Evolutionary conservation across 2,797 vertebrate species (phyloP).

Genomic region (Acrossocheilus wenchowensis): DNA sequence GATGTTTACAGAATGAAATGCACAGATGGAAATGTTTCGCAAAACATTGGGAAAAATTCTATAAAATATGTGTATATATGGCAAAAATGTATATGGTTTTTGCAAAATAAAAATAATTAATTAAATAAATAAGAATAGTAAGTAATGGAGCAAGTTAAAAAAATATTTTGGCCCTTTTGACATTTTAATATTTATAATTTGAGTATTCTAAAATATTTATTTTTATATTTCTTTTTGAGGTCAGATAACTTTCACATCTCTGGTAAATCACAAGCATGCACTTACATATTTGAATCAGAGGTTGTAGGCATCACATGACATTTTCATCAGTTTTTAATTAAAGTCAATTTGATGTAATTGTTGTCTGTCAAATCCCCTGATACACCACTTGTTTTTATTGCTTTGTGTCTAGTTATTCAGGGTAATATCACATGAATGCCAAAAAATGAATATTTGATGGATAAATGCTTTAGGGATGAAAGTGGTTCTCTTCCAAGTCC

Average conservation of each 20-base stretch:
- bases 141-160: background rate
- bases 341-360: slow-evolving; percentile 46
- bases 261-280: background rate
- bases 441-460: slow-evolving; percentile 44
- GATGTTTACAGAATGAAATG: background rate
- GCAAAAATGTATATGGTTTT: background rate
- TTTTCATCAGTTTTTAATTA: slow-evolving; percentile 51
- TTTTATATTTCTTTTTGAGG: background rate
- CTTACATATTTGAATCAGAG: background rate
- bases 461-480: slow-evolving; percentile 40
- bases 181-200: background rate
- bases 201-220: background rate
- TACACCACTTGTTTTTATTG: slow-evolving; percentile 39
- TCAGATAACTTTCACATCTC: background rate
- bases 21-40: background rate
- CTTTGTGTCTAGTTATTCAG: slow-evolving; percentile 44
- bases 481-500: slow-evolving; percentile 29
- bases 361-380: slow-evolving; percentile 43
- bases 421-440: slow-evolving; percentile 35
- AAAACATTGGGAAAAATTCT: background rate
- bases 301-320: slow-evolving; percentile 26
- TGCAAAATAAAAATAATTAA: background rate
- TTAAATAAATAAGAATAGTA: too few species aligned
- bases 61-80: background rate
- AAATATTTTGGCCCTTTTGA: background rate